A percentile compares a stretch with the other conserved stretches of the same genome.
phyloP scores from a whole-genome alignment of 1,140 invertebrate species.

The Achroia grisella region DNA sequence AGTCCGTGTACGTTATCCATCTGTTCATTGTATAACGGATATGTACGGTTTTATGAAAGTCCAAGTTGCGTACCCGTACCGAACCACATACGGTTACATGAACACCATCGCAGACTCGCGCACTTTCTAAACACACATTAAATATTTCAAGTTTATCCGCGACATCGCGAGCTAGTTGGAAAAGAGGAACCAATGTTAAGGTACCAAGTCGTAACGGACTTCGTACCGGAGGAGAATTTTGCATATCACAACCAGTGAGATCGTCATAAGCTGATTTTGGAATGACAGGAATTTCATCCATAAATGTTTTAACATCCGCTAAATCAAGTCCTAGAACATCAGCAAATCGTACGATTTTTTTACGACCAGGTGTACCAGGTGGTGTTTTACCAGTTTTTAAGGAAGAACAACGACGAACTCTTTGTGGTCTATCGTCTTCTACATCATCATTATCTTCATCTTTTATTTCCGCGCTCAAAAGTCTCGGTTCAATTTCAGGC shows the following conservation, averaged over 20 bases:
- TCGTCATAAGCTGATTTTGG: conserved; percentile 90
- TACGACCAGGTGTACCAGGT: conserved; percentile 89
- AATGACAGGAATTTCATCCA: conserved; percentile 91
- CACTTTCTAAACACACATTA: conserved; percentile 90
- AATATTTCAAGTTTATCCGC: conserved; percentile 86
- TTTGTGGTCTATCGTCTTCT: conserved; percentile 74
- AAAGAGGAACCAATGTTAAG: conserved; percentile 79
- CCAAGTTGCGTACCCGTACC: conserved; percentile 91
- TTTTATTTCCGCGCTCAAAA: conserved; percentile 37
- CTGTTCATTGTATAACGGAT: conserved; percentile 90
- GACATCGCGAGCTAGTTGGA: conserved; percentile 86
- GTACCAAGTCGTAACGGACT: conserved; percentile 63
- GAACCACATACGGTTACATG: conserved; percentile 87
- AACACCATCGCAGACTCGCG: conserved; percentile 80
- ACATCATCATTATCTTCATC: conserved; percentile 34
- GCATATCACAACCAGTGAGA: conserved; percentile 75
- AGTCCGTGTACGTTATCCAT: conserved; percentile 89
- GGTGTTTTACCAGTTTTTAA: conserved; percentile 94
- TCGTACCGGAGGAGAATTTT: conserved; percentile 42
- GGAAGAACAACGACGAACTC: conserved; percentile 86
- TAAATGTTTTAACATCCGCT: conserved; percentile 90
- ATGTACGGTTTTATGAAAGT: conserved; percentile 93
- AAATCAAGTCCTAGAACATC: conserved; percentile 95
- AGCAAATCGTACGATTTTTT: conserved; percentile 96
- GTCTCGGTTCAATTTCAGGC: conserved; percentile 41